Conservation (phyloP, 2,888 invertebrate species). For the Tipula unca region DNA sequence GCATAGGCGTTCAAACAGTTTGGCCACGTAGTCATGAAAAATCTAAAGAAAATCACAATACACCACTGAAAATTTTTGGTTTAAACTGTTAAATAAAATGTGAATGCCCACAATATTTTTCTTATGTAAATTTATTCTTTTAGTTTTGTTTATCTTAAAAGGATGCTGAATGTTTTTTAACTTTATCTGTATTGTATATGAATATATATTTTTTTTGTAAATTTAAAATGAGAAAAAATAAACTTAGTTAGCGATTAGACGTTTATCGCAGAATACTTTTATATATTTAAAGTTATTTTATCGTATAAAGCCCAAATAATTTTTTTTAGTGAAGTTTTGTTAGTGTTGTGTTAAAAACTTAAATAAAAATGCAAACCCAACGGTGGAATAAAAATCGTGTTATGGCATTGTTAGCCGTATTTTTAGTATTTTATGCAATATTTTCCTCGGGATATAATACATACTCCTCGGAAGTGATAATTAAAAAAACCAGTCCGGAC, state of each 20-base stretch:
- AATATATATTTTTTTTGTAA: not conserved
- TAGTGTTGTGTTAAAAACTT: not conserved
- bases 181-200: not conserved
- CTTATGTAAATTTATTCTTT: slow-evolving; percentile 14
- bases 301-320: not conserved
- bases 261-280: not conserved
- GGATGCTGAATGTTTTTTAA: slow-evolving; percentile 17
- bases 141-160: slow-evolving; percentile 15
- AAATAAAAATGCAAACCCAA: slow-evolving; percentile 21
- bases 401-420: not conserved
- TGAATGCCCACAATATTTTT: not conserved
- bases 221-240: not conserved
- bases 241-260: not conserved
- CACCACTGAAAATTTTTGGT: not conserved
- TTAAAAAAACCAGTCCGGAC: slow-evolving; percentile 49
- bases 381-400: slow-evolving; percentile 23
- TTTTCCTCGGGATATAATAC: slow-evolving; percentile 37
- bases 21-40: not conserved
- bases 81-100: not conserved
- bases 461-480: slow-evolving; percentile 43
- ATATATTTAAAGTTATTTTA: not conserved
- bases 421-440: slow-evolving; percentile 30
- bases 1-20: not conserved
- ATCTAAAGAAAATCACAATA: not conserved
- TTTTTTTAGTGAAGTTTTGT: not conserved